Conservation (phyloP, 2,113 vertebrate genomes). For the Tupaia tana region DNA sequence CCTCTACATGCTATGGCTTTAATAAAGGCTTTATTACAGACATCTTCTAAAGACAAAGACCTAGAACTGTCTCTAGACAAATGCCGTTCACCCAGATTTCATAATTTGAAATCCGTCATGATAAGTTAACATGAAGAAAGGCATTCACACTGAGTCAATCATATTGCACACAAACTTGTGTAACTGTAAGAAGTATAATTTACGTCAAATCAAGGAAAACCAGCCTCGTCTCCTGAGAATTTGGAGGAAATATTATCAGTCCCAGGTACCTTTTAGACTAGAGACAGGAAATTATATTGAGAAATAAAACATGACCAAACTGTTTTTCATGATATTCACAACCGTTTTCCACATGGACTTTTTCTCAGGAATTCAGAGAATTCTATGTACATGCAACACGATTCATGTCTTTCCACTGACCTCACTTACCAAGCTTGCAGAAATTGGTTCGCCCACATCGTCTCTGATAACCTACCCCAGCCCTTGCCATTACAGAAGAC, state of each 20-base stretch:
- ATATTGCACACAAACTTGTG: neutral
- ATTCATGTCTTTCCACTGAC: neutral
- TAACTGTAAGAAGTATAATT: neutral
- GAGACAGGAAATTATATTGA: conserved; percentile 58
- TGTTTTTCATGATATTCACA: neutral
- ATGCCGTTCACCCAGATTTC: neutral
- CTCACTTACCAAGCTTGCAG: neutral
- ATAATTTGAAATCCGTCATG: neutral
- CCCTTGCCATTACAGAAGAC: neutral
- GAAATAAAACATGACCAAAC: conserved; percentile 58
- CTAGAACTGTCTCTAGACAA: neutral
- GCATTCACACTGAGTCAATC: neutral
- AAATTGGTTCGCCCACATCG: neutral
- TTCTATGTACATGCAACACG: neutral
- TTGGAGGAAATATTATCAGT: neutral
- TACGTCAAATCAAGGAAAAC: conserved; percentile 47
- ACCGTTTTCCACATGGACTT: neutral
- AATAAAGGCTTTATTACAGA: neutral
- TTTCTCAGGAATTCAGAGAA: conserved; percentile 42
- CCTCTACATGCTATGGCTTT: neutral
- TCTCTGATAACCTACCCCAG: neutral
- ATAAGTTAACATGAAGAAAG: neutral
- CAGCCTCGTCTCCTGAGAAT: conserved; percentile 36
- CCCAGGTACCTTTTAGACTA: neutral
- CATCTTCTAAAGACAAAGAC: neutral